Evolutionary conservation across 2,797 vertebrate species (phyloP).

Genomic region (Spheniscus humboldti): DNA sequence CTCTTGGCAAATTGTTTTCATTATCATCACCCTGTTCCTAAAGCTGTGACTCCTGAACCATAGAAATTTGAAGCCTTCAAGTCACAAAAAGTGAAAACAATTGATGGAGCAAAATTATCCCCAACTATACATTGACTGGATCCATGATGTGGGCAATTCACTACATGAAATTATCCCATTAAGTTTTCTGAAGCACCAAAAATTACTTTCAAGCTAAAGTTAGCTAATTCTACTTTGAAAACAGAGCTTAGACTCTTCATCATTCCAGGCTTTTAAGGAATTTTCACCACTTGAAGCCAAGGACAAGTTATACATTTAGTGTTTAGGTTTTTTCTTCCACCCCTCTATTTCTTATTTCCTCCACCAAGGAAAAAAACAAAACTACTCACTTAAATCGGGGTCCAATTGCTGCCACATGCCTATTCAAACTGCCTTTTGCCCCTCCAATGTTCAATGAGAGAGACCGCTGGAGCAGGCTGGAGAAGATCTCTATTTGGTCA

Average conservation of each 20-base stretch:
- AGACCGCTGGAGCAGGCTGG: conserved; percentile 90
- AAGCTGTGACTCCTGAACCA: background rate
- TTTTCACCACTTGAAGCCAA: background rate
- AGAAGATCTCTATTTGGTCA: conserved; percentile 97
- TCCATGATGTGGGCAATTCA: background rate
- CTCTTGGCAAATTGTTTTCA: background rate
- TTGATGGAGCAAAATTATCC: background rate
- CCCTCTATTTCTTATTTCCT: background rate
- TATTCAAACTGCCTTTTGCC: conserved; percentile 85
- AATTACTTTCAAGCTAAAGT: background rate
- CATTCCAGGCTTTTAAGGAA: background rate
- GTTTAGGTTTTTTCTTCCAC: background rate
- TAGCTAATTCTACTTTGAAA: background rate
- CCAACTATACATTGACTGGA: background rate
- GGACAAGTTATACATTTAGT: background rate
- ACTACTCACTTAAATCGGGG: conserved; percentile 89
- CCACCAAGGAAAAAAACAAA: background rate
- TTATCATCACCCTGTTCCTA: background rate
- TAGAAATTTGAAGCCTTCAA: background rate
- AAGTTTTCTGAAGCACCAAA: background rate
- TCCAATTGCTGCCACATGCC: conserved; percentile 93
- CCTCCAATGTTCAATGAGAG: conserved; percentile 91
- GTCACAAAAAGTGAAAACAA: background rate
- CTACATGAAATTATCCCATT: background rate
- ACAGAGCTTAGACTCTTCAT: background rate